phyloP scores from a whole-genome alignment of 1,140 invertebrate species.

The Drosophila oshimai region DNA sequence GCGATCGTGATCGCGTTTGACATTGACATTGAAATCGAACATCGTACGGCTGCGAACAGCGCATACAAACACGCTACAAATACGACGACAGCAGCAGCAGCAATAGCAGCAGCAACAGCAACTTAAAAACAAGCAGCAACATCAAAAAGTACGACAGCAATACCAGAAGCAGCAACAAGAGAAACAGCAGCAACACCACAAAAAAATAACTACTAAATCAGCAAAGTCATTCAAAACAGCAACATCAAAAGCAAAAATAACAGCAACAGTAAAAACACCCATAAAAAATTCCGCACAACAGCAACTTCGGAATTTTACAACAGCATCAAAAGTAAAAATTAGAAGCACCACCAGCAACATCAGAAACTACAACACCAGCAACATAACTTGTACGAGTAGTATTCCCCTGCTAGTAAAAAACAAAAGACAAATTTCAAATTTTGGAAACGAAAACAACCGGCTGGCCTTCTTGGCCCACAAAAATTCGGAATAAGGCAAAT shows the following conservation, averaged over 20 bases:
- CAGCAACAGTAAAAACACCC: neutral
- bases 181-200: neutral
- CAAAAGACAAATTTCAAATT: neutral
- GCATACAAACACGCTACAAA: constrained; percentile 31
- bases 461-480: constrained; percentile 30
- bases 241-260: neutral
- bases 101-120: neutral
- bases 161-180: constrained; percentile 13
- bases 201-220: neutral
- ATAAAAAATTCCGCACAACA: neutral
- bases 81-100: neutral
- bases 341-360: neutral
- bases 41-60: constrained; percentile 7
- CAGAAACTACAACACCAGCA: neutral
- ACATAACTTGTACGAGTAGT: neutral
- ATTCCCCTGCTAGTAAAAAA: neutral
- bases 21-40: constrained; percentile 71
- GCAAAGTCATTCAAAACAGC: neutral
- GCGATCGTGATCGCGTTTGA: constrained; percentile 67
- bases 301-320: neutral
- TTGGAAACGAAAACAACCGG: constrained; percentile 26
- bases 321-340: neutral
- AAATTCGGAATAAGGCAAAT: constrained; percentile 24
- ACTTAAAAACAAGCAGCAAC: neutral
- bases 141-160: neutral